phyloP scores from a whole-genome alignment of 2,113 vertebrate genomes.

The Upupa epops region DNA sequence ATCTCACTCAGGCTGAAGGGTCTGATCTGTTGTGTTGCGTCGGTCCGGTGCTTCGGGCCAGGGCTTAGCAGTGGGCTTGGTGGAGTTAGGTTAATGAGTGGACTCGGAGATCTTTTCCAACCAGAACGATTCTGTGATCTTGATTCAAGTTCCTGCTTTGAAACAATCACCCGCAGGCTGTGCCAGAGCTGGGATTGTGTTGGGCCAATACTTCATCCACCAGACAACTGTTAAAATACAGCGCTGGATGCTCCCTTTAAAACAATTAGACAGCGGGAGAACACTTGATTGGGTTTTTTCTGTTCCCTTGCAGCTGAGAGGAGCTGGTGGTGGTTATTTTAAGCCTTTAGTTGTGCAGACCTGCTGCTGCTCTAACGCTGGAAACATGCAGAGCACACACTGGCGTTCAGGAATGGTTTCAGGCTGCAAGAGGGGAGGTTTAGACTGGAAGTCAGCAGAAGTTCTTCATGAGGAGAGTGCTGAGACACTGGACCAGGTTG shows the following conservation, averaged over 20 bases:
- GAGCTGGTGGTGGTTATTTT: constrained; percentile 10
- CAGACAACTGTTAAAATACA: not conserved
- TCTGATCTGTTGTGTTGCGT: not conserved
- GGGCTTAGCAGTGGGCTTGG: too few species aligned
- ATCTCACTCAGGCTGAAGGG: not conserved
- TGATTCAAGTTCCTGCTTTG: not conserved
- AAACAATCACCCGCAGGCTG: not conserved
- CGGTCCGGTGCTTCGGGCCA: too few species aligned
- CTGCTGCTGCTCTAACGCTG: not conserved
- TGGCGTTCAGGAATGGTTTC: not conserved
- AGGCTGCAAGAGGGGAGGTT: too few species aligned
- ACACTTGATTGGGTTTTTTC: not conserved
- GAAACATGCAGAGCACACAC: not conserved
- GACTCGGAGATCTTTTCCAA: too few species aligned
- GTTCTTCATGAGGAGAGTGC: too few species aligned
- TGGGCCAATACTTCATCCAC: not conserved
- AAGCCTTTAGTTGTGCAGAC: not conserved
- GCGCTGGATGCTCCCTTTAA: not conserved
- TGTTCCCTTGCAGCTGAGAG: not conserved
- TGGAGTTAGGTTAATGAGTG: too few species aligned
- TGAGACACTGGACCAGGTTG: too few species aligned
- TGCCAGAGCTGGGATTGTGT: not conserved
- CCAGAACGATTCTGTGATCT: not conserved
- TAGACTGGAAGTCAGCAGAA: too few species aligned
- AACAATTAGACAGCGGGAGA: not conserved